These are phyloP conservation scores for Melanostigma gelatinosum DNA, from an alignment of 2,113 vertebrate species.

Conservation along the genomic window DNA sequence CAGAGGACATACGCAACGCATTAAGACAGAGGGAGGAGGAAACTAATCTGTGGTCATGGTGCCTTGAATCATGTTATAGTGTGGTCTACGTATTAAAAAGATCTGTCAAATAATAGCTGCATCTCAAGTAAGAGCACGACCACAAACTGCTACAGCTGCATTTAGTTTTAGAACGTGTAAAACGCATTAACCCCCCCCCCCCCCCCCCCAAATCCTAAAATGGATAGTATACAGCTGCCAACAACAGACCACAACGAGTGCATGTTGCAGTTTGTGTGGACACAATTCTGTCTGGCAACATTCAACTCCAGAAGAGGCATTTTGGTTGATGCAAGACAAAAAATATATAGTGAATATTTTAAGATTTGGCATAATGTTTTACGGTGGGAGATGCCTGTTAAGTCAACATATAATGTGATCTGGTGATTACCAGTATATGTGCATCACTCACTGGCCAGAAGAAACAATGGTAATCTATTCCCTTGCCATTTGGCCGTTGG, in stretches of 20 bases:
- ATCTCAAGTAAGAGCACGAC: background rate
- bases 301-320: background rate
- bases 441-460: background rate
- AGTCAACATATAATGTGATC: background rate
- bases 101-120: background rate
- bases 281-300: background rate
- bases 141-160: background rate
- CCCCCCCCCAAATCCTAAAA: too few species aligned
- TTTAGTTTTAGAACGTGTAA: background rate
- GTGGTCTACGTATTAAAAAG: background rate
- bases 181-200: background rate
- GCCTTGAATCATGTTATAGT: too few species aligned
- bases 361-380: background rate
- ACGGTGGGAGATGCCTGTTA: background rate
- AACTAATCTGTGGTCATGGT: background rate
- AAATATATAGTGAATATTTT: background rate
- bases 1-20: background rate
- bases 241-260: background rate
- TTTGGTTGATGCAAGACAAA: background rate
- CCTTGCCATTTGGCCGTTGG: too few species aligned
- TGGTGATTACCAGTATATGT: background rate
- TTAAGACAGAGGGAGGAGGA: background rate
- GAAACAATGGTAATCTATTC: background rate
- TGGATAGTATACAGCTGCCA: background rate
- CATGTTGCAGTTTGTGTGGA: background rate